Evolutionary conservation across 2,113 vertebrate species (phyloP), one percentile per base, ranked within the genome.

Genomic region (Aptenodytes forsteri): DNA sequence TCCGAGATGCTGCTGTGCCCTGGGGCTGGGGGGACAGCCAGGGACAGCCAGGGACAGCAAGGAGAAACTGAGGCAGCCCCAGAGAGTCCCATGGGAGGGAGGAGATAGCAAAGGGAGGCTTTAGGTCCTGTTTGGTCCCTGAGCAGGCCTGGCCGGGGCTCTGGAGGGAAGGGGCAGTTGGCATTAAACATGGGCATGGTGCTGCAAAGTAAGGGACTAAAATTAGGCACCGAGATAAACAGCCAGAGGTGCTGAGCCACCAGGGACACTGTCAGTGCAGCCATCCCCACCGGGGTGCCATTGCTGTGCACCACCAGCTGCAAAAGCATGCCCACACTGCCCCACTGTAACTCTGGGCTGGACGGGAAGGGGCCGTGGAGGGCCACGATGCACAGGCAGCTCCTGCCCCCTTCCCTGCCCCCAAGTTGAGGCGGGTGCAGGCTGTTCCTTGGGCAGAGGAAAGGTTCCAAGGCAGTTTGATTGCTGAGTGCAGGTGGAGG

Each of bases 401-500:
- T 72, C 65, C 84, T 76, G 34, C 16, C 29, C 5, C 52, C 42
- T 75, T 89, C 92, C 50, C 55, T 83, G 59, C 17, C n/a, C 62
- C 16, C 12, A 88, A 30, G 92, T 44, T 26, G 52, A 52, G 73
- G 7, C 9, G 4, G 18, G 72, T 44, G 62, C 65, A 88, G 58
- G 56, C 75, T 95, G 82, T 87, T 92, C 87, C 83, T 40, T 29
- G 16, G 16, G 30, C 78, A 82, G 78, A 69, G 92, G 66, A 82
- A 90, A 88, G 40, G 44, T 87, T 95, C 93, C 92, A 93, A 67
- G 73, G 56, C 2, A 0, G 36, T 91, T 95, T 97, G 97, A 96
- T 96, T 96, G 97, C 96, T 97, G 90, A 86, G 90, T 96, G 66
- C 97, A 97, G 96, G 96, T 97, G 97, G 92, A 97, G 58, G 49